phyloP scores from a whole-genome alignment of 2,797 vertebrate species.

The Sebastes cheni region DNA sequence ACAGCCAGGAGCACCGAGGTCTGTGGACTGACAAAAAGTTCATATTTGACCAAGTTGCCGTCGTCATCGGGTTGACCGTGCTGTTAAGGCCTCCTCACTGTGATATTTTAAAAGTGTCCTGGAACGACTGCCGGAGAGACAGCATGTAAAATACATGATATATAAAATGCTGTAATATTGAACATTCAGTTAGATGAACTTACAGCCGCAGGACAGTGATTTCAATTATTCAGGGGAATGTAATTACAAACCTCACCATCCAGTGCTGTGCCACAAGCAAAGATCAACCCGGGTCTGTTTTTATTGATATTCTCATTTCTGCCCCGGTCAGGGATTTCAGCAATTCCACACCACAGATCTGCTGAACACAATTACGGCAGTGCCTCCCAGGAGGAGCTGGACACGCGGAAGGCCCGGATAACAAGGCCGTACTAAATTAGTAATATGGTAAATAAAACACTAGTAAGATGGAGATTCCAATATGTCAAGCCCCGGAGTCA shows the following conservation, averaged over 20 bases:
- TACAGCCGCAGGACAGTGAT: constrained; percentile 70
- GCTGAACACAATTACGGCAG: constrained; percentile 73
- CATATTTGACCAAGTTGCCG: constrained; percentile 36
- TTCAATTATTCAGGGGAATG: constrained; percentile 81
- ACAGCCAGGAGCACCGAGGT: constrained; percentile 18
- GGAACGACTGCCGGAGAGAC: constrained; percentile 37
- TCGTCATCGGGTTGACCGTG: constrained; percentile 31
- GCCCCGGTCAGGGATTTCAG: constrained; percentile 73
- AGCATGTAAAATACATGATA: constrained; percentile 61
- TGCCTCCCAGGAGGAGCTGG: constrained; percentile 63
- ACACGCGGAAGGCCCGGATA: constrained; percentile 64
- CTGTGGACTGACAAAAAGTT: constrained; percentile 15
- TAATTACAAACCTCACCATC: constrained; percentile 75
- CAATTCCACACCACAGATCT: constrained; percentile 65
- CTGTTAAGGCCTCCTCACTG: constrained; percentile 7
- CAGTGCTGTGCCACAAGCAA: constrained; percentile 73
- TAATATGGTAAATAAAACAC: constrained; percentile 79
- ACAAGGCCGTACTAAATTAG: constrained; percentile 77
- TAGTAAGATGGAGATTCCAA: constrained; percentile 57
- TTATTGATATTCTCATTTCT: constrained; percentile 82
- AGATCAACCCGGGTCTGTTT: constrained; percentile 76
- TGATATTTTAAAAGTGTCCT: constrained; percentile 51
- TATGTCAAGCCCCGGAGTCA: constrained; percentile 60
- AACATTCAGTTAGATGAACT: constrained; percentile 72
- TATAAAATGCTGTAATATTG: constrained; percentile 76